These are phyloP conservation scores for Zaprionus ghesquierei DNA, from an alignment of 1,140 invertebrate species.

Conservation along the genomic window DNA sequence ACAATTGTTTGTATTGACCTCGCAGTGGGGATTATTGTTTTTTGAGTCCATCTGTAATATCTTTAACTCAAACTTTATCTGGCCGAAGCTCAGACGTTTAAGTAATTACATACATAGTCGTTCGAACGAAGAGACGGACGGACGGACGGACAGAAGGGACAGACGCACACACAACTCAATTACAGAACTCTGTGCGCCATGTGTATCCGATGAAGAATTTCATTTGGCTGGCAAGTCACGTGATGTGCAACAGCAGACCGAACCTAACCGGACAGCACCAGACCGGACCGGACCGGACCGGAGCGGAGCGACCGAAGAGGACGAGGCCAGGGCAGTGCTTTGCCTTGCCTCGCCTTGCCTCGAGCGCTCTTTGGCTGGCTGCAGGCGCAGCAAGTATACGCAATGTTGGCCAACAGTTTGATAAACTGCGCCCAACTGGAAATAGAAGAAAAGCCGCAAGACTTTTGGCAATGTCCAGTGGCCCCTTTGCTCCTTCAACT, in stretches of 20 bases:
- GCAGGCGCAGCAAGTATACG: slow-evolving; percentile 19
- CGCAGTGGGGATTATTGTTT: not conserved
- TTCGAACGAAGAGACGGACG: not conserved
- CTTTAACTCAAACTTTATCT: not conserved
- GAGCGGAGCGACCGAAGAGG: not conserved
- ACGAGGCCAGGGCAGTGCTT: not conserved
- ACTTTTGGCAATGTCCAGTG: slow-evolving; percentile 29
- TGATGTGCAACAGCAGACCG: slow-evolving; percentile 63
- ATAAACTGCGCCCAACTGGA: slow-evolving; percentile 64
- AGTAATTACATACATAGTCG: slow-evolving; percentile 25
- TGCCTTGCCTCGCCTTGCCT: not conserved
- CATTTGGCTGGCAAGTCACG: slow-evolving; percentile 67
- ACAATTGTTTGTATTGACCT: not conserved
- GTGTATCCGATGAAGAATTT: slow-evolving; percentile 54
- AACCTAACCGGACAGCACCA: not conserved
- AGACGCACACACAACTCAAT: slow-evolving; percentile 46
- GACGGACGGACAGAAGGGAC: slow-evolving; percentile 1
- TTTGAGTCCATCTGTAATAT: not conserved
- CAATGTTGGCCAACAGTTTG: slow-evolving; percentile 54
- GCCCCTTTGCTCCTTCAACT: not conserved
- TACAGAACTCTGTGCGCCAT: slow-evolving; percentile 53
- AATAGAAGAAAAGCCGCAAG: slow-evolving; percentile 51
- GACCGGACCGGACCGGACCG: not conserved
- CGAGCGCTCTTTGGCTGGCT: not conserved
- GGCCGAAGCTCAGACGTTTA: not conserved